These are phyloP conservation scores for Paramuricea clavata DNA, from an alignment of 92 coral and sea anemone genomes.

Conservation along the genomic window DNA sequence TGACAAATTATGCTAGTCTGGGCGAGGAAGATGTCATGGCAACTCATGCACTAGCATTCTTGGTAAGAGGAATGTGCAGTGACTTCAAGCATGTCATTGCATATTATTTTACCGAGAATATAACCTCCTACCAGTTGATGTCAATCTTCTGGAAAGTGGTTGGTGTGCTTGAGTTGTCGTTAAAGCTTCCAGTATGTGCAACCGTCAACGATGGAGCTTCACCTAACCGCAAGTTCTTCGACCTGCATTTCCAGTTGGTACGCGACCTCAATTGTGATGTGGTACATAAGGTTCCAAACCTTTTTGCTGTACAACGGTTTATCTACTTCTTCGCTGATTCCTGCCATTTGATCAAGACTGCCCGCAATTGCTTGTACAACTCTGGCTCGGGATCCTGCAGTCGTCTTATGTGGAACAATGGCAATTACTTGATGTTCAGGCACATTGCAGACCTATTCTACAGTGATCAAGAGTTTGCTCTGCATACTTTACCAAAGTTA, in stretches of 20 bases:
- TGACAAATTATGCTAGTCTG: slow-evolving; percentile 52
- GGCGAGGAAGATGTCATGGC: slow-evolving; percentile 48
- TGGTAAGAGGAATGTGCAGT: slow-evolving; percentile 52
- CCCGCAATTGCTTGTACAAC: slow-evolving; percentile 7
- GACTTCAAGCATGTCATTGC: slow-evolving; percentile 15
- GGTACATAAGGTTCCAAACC: slow-evolving; percentile 35
- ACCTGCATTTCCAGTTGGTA: slow-evolving; percentile 30
- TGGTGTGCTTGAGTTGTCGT: slow-evolving; percentile 37
- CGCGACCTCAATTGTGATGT: slow-evolving; percentile 9
- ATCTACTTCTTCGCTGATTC: slow-evolving; percentile 44
- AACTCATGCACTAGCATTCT: slow-evolving; percentile 51
- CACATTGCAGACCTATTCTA: slow-evolving; percentile 43
- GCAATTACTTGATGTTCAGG: slow-evolving; percentile 32
- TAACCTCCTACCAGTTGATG: slow-evolving; percentile 54
- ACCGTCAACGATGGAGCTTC: slow-evolving; percentile 24
- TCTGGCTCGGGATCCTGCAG: slow-evolving; percentile 16
- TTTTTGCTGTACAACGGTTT: slow-evolving; percentile 30
- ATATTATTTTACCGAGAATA: slow-evolving; percentile 43
- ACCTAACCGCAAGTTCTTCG: slow-evolving; percentile 28
- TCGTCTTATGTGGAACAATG: slow-evolving; percentile 54
- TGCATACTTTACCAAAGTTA: background rate
- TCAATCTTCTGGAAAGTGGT: slow-evolving; percentile 57
- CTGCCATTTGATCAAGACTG: slow-evolving; percentile 55
- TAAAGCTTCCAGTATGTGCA: slow-evolving; percentile 38
- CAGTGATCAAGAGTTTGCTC: slow-evolving; percentile 31